Percentiles rank a stretch among this genome's conserved stretches.
phyloP scores from a whole-genome alignment of 2,113 vertebrate species.

The Rhineura floridana region DNA sequence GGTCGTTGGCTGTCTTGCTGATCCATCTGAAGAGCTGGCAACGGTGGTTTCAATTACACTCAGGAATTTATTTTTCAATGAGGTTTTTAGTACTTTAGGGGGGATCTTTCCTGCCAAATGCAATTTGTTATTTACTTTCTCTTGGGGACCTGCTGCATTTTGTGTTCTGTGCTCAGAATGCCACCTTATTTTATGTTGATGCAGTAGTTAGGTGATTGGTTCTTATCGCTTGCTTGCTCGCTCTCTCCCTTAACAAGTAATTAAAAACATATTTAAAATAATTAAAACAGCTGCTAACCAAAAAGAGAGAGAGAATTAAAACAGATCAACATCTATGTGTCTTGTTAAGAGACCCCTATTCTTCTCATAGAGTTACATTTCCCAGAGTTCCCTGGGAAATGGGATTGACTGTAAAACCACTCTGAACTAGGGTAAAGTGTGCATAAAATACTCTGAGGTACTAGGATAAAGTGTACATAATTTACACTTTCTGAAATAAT shows the following conservation, averaged over 20 bases:
- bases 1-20: constrained; percentile 47
- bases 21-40: constrained; percentile 33
- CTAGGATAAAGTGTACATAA: no score
- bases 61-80: constrained; percentile 39
- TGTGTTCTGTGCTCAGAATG: not conserved
- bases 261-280: no score
- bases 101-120: not conserved
- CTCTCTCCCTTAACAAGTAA: no score
- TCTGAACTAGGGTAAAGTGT: no score
- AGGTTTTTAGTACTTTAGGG: not conserved
- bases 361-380: no score
- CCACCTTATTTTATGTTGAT: not conserved
- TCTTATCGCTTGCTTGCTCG: constrained; percentile 19
- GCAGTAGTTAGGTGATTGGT: constrained; percentile 15
- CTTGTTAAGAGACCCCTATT: no score
- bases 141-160: constrained; percentile 17
- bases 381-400: no score
- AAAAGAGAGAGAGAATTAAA: no score
- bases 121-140: constrained; percentile 36
- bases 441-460: no score
- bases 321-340: no score
- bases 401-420: no score
- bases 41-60: constrained; percentile 29
- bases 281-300: not conserved
- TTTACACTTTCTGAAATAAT: no score